Evolutionary conservation across 1,140 invertebrate species (phyloP), one percentile per base, ranked within the genome.

Genomic region (Microplitis demolitor): DNA sequence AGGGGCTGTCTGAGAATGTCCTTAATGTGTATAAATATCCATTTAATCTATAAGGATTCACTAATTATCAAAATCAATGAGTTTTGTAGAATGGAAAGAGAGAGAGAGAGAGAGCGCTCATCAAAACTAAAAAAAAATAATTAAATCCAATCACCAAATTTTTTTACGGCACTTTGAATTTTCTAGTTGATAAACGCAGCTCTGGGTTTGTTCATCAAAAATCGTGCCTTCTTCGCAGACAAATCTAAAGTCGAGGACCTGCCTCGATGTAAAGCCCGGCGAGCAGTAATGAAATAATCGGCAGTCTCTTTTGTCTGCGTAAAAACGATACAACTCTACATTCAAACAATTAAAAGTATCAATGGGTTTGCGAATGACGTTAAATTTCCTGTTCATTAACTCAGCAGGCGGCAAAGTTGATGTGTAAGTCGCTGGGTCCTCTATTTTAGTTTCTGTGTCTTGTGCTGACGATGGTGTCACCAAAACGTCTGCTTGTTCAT

Each of bases 211-310:
- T 69, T 90, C 87, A 76, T 90, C 89, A 71, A 90, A 90, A 24
- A 81, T 82, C 3, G 90, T 90, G 35, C 87, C 88, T 66, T 88
- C 84, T 73, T 90, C 89, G 77, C 90, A 91, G 3, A 90, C 88
- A 76, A 90, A 91, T 68, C 89, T 87, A 73, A 91, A 88, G 76
- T 91, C 89, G 14, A 91, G 80, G 31, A 90, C 84, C 72, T 90
- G 89, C 70, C 86, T 83, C 45, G 84, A 75, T 0, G 86, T 88
- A 75, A 90, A 91, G 3, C 90, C 90, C 31, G 86, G 86, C 3
- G 89, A 90, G 76, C 90, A 91, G 66, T 90, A 91, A 76, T 91
- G 90, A 69, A 91, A 91, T 35, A 90, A 76, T 64, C 89, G 83
- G 74, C 90, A 91, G 75, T 90, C 89, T 72, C 88, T 85, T 33